Conservation (phyloP, 2,113 vertebrate genomes). For the Egretta garzetta region DNA sequence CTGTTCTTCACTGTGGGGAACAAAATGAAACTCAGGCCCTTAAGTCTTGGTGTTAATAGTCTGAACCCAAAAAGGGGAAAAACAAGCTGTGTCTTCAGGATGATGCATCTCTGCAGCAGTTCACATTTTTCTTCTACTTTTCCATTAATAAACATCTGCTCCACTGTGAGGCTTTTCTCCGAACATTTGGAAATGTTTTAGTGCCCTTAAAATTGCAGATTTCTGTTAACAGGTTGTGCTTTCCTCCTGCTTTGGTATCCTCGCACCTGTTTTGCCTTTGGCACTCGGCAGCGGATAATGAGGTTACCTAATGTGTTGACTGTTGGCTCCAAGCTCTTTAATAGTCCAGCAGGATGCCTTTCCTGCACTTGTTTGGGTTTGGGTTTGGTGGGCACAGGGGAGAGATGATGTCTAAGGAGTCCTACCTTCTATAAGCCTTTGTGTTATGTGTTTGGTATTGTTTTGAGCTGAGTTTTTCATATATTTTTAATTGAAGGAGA, state of each 20-base stretch:
- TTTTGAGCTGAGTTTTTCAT: neutral
- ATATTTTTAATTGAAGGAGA: neutral
- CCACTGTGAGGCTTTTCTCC: neutral
- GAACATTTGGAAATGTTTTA: slow-evolving; percentile 45
- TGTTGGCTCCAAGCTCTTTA: slow-evolving; percentile 24
- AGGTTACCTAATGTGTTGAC: slow-evolving; percentile 52
- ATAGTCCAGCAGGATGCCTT: slow-evolving; percentile 25
- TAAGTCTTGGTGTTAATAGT: neutral
- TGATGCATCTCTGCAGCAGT: neutral
- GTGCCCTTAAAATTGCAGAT: slow-evolving; percentile 42
- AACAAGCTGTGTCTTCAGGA: neutral
- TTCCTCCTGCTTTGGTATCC: slow-evolving; percentile 29
- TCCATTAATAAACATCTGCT: slow-evolving; percentile 24
- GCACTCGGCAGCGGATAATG: slow-evolving; percentile 54
- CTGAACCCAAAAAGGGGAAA: neutral
- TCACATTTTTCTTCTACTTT: neutral
- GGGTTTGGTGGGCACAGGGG: neutral
- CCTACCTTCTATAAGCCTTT: neutral
- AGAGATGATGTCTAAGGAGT: neutral
- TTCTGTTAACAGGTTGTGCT: slow-evolving; percentile 43
- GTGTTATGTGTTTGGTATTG: neutral
- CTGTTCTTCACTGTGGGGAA: neutral
- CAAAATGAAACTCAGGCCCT: neutral
- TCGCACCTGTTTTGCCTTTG: slow-evolving; percentile 72
- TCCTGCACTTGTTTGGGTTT: neutral